These are phyloP conservation scores for Agrypnia vestita DNA, from an alignment of 1,140 invertebrate genomes.

Conservation along the genomic window DNA sequence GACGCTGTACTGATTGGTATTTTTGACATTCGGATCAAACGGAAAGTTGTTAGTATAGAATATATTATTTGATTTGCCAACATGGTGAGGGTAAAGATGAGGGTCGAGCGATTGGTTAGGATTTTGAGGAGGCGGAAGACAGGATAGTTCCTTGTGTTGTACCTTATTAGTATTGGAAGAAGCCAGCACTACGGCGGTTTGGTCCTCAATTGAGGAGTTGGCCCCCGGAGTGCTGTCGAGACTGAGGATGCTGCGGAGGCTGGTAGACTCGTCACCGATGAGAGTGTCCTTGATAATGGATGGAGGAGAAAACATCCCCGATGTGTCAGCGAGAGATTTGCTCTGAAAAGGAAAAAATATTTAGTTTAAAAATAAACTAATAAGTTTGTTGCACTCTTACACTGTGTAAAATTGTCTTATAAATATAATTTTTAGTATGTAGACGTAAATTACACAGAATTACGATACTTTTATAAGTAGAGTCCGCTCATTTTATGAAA, in stretches of 20 bases:
- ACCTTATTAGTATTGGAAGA: constrained; percentile 69
- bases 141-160: constrained; percentile 72
- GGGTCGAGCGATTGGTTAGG: constrained; percentile 59
- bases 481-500: too few relatives aligned
- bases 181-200: constrained; percentile 45
- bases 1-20: constrained; percentile 4
- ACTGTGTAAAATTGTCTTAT: not conserved
- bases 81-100: not conserved
- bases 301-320: constrained; percentile 88
- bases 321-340: constrained; percentile 87
- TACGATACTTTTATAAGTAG: too few relatives aligned
- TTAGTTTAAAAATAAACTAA: constrained; percentile 33
- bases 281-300: constrained; percentile 82
- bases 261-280: constrained; percentile 69
- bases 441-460: too few relatives aligned
- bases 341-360: constrained; percentile 78
- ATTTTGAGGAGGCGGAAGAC: constrained; percentile 64
- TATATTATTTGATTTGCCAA: constrained; percentile 43
- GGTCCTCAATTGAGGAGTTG: constrained; percentile 44
- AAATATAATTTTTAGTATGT: not conserved
- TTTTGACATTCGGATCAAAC: constrained; percentile 19
- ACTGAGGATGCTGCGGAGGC: constrained; percentile 69
- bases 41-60: constrained; percentile 50
- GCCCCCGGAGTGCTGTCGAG: constrained; percentile 67
- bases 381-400: not conserved